phyloP scores from a whole-genome alignment of 1,140 invertebrate genomes.

The Trichoplusia ni region DNA sequence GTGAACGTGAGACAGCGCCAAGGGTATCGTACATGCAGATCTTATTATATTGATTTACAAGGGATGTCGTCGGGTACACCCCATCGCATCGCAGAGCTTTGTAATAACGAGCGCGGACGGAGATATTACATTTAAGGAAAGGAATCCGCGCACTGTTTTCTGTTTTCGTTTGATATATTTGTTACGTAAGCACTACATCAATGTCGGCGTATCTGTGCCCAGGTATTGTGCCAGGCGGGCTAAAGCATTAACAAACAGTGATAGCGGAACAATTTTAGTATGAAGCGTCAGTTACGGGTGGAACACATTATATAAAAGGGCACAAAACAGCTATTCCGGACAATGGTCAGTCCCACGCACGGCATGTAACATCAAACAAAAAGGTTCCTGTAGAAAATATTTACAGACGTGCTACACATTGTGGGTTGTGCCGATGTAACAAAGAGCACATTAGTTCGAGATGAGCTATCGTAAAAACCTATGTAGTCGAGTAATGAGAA shows the following conservation, averaged over 20 bases:
- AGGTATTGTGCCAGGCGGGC: not conserved
- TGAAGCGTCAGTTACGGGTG: constrained; percentile 27
- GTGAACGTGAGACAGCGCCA: constrained; percentile 12
- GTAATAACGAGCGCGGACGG: constrained; percentile 1
- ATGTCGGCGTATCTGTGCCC: not conserved
- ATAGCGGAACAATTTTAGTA: constrained; percentile 4
- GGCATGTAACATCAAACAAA: constrained; percentile 49
- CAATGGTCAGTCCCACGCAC: constrained; percentile 48
- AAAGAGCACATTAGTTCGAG: constrained; percentile 48
- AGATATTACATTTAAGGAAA: not conserved
- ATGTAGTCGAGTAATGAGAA: constrained; percentile 16
- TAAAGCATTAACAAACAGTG: not conserved
- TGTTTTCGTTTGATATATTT: not conserved
- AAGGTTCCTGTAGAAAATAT: constrained; percentile 41
- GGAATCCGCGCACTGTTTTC: not conserved
- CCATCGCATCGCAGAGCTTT: not conserved
- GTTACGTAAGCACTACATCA: not conserved
- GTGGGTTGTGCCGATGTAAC: constrained; percentile 38
- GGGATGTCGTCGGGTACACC: not conserved
- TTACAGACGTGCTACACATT: constrained; percentile 44
- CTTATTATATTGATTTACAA: constrained; percentile 16
- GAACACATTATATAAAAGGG: constrained; percentile 43
- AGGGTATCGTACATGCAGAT: constrained; percentile 15
- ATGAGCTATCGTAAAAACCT: constrained; percentile 34
- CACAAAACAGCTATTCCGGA: constrained; percentile 40